phyloP scores from a whole-genome alignment of 2,797 vertebrate species.

The Podarcis siculus region DNA sequence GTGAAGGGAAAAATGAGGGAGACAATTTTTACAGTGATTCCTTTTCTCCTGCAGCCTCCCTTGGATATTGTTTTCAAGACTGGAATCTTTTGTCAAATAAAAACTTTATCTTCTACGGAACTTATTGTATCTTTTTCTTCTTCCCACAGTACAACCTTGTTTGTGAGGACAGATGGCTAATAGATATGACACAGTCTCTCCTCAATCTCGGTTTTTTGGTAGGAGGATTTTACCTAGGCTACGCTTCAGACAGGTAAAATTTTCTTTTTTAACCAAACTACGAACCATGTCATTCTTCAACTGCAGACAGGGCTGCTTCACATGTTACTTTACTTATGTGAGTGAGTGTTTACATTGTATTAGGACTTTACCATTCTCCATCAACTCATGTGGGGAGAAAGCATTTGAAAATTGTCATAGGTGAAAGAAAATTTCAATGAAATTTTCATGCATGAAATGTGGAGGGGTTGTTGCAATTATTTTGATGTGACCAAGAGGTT shows the following conservation, averaged over 20 bases:
- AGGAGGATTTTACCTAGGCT: conserved; percentile 89
- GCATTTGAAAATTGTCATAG: too few species aligned
- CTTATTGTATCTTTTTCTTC: conserved; percentile 45
- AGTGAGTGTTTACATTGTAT: background rate
- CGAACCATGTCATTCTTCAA: background rate
- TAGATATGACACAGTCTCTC: conserved; percentile 91
- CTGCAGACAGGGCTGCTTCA: background rate
- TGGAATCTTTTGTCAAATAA: background rate
- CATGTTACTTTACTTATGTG: background rate
- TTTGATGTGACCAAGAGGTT: too few species aligned
- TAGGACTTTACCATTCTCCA: too few species aligned
- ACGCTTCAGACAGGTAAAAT: conserved; percentile 91
- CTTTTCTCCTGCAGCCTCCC: too few species aligned
- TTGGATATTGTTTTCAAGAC: background rate
- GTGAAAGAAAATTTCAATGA: too few species aligned
- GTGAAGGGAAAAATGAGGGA: too few species aligned
- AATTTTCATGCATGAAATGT: too few species aligned
- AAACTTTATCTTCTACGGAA: background rate
- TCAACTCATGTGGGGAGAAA: too few species aligned
- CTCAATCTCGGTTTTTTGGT: conserved; percentile 91
- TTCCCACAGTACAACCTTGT: conserved; percentile 90
- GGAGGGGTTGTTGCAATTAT: too few species aligned
- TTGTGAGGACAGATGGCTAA: conserved; percentile 87
- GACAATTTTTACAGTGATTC: too few species aligned
- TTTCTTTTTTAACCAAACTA: background rate